A percentile compares a stretch with the other conserved stretches of the same genome.
Evolutionary conservation across 1,140 invertebrate species (phyloP).

Genomic region (Drosophila athabasca): DNA sequence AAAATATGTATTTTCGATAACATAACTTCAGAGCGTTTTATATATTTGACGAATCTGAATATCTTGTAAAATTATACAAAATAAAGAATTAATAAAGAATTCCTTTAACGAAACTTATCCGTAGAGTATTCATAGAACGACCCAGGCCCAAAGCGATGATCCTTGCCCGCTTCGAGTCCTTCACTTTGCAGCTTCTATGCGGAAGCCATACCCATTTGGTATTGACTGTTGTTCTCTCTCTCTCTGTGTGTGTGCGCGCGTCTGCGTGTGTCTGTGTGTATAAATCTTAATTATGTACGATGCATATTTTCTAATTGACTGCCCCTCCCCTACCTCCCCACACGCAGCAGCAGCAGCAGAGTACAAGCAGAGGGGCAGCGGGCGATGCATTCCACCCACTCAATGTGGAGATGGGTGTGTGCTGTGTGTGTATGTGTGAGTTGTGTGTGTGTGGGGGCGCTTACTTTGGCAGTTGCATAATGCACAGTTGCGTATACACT

Average conservation of each 20-base stretch:
- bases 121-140: constrained; percentile 28
- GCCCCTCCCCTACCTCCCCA: constrained; percentile 16
- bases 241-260: constrained; percentile 14
- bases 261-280: constrained; percentile 46
- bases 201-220: constrained; percentile 54
- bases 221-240: constrained; percentile 65
- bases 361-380: constrained; percentile 8
- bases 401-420: neutral
- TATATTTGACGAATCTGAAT: too few relatives aligned
- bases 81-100: neutral
- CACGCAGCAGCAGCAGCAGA: too few relatives aligned
- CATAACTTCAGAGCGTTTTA: too few relatives aligned
- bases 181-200: constrained; percentile 33
- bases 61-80: neutral
- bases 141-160: neutral
- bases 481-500: constrained; percentile 58
- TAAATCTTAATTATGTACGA: constrained; percentile 81
- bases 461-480: constrained; percentile 51
- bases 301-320: constrained; percentile 81
- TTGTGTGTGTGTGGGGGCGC: too few relatives aligned
- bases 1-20: too few relatives aligned
- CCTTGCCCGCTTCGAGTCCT: constrained; percentile 15
- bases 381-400: constrained; percentile 3
- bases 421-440: too few relatives aligned
- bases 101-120: neutral